These are phyloP conservation scores for Eupsilia transversa DNA, from an alignment of 2,888 invertebrate species.

Conservation along the genomic window DNA sequence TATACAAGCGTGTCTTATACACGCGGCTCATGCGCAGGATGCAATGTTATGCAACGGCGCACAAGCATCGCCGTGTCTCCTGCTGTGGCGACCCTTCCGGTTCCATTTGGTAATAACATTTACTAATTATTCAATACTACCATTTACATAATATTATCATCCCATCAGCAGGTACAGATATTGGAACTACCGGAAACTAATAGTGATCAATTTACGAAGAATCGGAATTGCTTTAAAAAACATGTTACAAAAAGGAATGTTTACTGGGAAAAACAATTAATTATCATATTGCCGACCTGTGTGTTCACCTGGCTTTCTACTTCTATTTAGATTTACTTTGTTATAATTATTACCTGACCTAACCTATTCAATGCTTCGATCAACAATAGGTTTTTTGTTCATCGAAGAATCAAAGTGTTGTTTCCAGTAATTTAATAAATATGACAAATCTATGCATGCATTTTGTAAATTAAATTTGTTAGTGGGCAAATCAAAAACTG, in stretches of 20 bases:
- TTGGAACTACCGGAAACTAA: not conserved
- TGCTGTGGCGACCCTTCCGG: conserved; percentile 73
- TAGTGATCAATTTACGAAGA: too few relatives aligned
- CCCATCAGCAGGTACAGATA: not conserved
- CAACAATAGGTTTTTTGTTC: too few relatives aligned
- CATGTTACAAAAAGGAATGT: not conserved
- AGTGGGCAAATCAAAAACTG: not conserved
- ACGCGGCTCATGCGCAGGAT: conserved; percentile 69
- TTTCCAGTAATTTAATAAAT: not conserved
- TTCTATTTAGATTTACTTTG: not conserved
- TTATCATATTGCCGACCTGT: not conserved
- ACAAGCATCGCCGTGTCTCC: conserved; percentile 75
- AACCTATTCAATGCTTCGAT: not conserved
- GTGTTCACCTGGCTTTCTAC: too few relatives aligned
- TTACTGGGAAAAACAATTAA: too few relatives aligned
- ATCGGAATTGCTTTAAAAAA: too few relatives aligned
- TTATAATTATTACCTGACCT: not conserved
- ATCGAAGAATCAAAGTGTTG: too few relatives aligned
- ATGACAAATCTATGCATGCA: not conserved
- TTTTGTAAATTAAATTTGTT: not conserved
- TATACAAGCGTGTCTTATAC: conserved; percentile 56
- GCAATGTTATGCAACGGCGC: conserved; percentile 78
- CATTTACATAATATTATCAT: conserved; percentile 27
- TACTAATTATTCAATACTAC: conserved; percentile 60
- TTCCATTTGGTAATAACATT: conserved; percentile 57